Evolutionary conservation across 2,888 invertebrate species (phyloP).

Genomic region (Epinotia ramella): DNA sequence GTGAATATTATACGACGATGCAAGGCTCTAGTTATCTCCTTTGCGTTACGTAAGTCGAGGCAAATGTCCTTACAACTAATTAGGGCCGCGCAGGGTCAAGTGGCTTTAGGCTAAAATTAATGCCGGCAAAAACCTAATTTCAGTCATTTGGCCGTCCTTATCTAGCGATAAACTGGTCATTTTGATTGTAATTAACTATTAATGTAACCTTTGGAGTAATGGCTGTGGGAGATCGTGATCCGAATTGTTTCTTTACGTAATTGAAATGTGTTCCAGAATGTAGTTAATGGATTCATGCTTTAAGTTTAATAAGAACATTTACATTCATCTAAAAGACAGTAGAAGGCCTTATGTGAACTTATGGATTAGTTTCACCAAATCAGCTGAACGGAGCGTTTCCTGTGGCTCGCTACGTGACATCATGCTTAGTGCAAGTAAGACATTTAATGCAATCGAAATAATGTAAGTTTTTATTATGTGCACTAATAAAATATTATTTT

Average conservation of each 20-base stretch:
- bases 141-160: slow-evolving; percentile 14
- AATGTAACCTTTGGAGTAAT: slow-evolving; percentile 10
- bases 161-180: slow-evolving; percentile 20
- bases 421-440: too few relatives aligned
- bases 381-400: too few relatives aligned
- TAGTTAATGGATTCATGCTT: not conserved
- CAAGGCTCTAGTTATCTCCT: slow-evolving; percentile 26
- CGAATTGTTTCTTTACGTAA: slow-evolving; percentile 22
- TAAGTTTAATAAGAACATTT: not conserved
- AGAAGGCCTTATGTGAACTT: not conserved
- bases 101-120: slow-evolving; percentile 11
- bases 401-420: too few relatives aligned
- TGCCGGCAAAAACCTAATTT: slow-evolving; percentile 12
- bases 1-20: slow-evolving; percentile 6
- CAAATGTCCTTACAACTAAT: slow-evolving; percentile 27
- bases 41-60: slow-evolving; percentile 13
- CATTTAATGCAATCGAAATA: too few relatives aligned
- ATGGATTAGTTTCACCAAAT: too few relatives aligned
- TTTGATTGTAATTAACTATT: slow-evolving; percentile 22
- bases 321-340: not conserved
- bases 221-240: not conserved
- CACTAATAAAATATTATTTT: too few relatives aligned
- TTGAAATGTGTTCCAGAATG: slow-evolving; percentile 7
- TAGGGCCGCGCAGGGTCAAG: slow-evolving; percentile 16
- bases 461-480: too few relatives aligned